Evolutionary conservation across 2,888 invertebrate genomes (phyloP).

Genomic region (Pachydiplax longipennis): DNA sequence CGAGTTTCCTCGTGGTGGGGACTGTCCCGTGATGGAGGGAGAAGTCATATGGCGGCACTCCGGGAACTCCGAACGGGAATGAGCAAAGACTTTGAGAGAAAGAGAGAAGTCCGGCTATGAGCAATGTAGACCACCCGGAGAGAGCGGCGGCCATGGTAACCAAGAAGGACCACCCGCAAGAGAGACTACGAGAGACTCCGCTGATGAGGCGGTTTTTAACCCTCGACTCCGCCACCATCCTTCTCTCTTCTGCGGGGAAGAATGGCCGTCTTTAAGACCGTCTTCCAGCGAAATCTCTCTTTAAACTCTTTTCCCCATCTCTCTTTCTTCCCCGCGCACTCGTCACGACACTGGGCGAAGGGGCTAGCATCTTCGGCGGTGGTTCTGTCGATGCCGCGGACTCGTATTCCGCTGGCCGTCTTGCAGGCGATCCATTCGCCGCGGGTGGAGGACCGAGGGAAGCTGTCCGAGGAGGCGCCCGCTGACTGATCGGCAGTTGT

Average conservation of each 20-base stretch:
- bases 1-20: neutral
- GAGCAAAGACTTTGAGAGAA: neutral
- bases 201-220: slow-evolving; percentile 36
- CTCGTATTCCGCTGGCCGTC: neutral
- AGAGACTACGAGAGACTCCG: neutral
- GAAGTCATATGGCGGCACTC: neutral
- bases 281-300: neutral
- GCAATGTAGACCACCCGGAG: slow-evolving; percentile 38
- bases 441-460: neutral
- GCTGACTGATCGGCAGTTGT: slow-evolving; percentile 44
- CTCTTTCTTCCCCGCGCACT: neutral
- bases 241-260: neutral
- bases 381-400: neutral
- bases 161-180: slow-evolving; percentile 35
- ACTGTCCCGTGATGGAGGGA: neutral
- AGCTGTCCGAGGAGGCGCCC: slow-evolving; percentile 36
- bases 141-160: slow-evolving; percentile 4
- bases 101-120: slow-evolving; percentile 3
- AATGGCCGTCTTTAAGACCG: neutral
- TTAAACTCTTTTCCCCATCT: neutral
- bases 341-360: slow-evolving; percentile 1
- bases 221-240: neutral
- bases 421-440: neutral
- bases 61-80: neutral
- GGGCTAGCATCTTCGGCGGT: neutral